Evolutionary conservation across 2,797 vertebrate genomes (phyloP).

Genomic region (Huso huso): DNA sequence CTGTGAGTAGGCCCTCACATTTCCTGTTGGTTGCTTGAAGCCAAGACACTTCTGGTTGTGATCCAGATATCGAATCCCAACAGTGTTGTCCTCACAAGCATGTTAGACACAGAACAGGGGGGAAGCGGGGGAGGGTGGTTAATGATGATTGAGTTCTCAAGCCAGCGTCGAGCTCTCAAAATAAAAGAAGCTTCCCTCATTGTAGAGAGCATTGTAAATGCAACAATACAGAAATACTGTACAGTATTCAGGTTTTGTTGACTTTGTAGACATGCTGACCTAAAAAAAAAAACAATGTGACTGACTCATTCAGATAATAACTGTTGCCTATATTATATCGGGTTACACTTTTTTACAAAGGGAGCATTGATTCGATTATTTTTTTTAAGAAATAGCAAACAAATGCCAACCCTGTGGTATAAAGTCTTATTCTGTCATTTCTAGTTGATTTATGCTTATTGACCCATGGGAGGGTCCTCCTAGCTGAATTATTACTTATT

Average conservation of each 20-base stretch:
- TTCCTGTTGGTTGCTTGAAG: constrained; percentile 15
- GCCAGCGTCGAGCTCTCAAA: background rate
- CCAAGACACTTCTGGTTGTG: constrained; percentile 12
- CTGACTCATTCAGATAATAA: too few species aligned
- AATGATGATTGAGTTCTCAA: background rate
- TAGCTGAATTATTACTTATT: constrained; percentile 35
- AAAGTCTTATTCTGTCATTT: too few species aligned
- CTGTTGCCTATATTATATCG: too few species aligned
- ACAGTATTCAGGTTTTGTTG: background rate
- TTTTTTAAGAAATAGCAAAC: too few species aligned
- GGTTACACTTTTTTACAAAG: too few species aligned
- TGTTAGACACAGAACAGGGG: too few species aligned
- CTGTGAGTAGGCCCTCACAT: constrained; percentile 27
- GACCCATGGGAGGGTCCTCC: constrained; percentile 32
- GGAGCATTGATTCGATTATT: too few species aligned
- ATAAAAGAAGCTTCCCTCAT: background rate
- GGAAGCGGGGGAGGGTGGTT: too few species aligned
- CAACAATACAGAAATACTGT: background rate
- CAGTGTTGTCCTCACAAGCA: too few species aligned
- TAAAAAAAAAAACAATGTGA: constrained; percentile 10
- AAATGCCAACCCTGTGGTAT: too few species aligned
- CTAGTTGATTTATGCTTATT: too few species aligned
- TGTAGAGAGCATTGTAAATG: background rate
- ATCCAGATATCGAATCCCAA: too few species aligned
- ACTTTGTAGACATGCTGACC: constrained; percentile 35